A percentile compares a stretch with the other conserved stretches of the same genome.
Conservation (phyloP, 2,888 invertebrate genomes). For the Hypsopygia costalis region DNA sequence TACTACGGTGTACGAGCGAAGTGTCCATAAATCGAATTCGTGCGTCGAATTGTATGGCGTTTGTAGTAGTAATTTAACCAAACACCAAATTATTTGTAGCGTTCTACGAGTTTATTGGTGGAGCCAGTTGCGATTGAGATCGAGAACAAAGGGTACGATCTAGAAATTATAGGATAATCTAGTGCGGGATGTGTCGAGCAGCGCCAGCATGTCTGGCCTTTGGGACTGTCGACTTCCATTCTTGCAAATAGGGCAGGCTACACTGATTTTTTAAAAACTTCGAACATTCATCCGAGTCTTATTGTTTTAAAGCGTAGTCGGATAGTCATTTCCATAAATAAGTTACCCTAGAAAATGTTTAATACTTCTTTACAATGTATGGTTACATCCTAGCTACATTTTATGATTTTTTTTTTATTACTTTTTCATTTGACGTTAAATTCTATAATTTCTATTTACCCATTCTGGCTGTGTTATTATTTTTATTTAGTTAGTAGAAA, state of each 20-base stretch:
- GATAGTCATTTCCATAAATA: not conserved
- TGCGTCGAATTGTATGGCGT: slow-evolving; percentile 56
- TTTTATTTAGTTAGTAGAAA: too few species aligned
- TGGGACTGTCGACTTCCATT: slow-evolving; percentile 52
- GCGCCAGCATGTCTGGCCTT: slow-evolving; percentile 63
- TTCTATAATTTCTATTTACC: too few species aligned
- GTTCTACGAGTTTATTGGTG: slow-evolving; percentile 15
- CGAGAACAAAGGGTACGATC: slow-evolving; percentile 58
- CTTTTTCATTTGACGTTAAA: too few species aligned
- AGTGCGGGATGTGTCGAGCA: slow-evolving; percentile 38
- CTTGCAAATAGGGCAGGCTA: slow-evolving; percentile 35
- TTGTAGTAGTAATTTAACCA: slow-evolving; percentile 10
- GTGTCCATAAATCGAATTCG: slow-evolving; percentile 74
- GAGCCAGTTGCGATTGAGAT: slow-evolving; percentile 41
- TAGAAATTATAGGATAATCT: slow-evolving; percentile 58
- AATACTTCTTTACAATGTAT: too few species aligned
- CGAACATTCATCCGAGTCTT: not conserved
- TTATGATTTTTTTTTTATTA: too few species aligned
- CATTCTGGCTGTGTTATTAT: too few species aligned
- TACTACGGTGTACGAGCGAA: slow-evolving; percentile 56
- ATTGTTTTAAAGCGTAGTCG: not conserved
- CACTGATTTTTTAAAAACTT: slow-evolving; percentile 12
- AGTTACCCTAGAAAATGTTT: not conserved
- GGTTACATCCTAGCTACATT: too few species aligned
- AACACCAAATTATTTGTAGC: slow-evolving; percentile 10